phyloP scores from a whole-genome alignment of 2,888 invertebrate genomes.

The Drosophila cognata region DNA sequence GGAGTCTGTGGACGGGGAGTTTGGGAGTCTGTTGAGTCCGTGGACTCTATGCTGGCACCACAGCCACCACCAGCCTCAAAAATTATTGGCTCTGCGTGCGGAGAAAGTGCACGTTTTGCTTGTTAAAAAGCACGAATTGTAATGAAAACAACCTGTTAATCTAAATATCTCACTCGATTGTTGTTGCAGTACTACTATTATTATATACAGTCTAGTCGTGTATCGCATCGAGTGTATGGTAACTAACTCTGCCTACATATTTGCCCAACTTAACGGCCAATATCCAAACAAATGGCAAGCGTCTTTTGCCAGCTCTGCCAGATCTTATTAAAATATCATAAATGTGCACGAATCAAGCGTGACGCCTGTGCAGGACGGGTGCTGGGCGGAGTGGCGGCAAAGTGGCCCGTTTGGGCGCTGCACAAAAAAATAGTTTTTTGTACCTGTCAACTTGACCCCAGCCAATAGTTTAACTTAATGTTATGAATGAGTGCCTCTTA shows the following conservation, averaged over 20 bases:
- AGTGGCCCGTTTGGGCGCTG: slow-evolving; percentile 5
- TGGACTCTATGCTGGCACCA: not conserved
- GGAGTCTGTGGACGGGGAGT: slow-evolving; percentile 43
- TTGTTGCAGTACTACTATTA: slow-evolving; percentile 73
- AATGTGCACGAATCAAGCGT: slow-evolving; percentile 72
- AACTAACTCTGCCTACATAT: slow-evolving; percentile 66
- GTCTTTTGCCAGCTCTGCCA: slow-evolving; percentile 49
- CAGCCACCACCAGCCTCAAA: slow-evolving; percentile 40
- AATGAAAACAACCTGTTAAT: slow-evolving; percentile 84
- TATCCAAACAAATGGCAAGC: slow-evolving; percentile 67
- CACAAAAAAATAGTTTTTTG: slow-evolving; percentile 63
- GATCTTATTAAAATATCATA: slow-evolving; percentile 83
- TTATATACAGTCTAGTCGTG: slow-evolving; percentile 81
- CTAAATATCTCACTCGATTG: slow-evolving; percentile 84
- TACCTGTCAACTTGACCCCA: slow-evolving; percentile 79
- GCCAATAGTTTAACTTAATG: slow-evolving; percentile 66
- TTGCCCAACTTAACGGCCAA: slow-evolving; percentile 61
- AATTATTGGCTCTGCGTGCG: slow-evolving; percentile 84
- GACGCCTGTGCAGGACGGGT: slow-evolving; percentile 20
- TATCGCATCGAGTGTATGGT: slow-evolving; percentile 54
- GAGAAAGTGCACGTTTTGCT: slow-evolving; percentile 84
- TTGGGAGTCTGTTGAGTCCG: slow-evolving; percentile 5
- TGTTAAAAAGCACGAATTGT: slow-evolving; percentile 83
- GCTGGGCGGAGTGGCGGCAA: not conserved
- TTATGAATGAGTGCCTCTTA: slow-evolving; percentile 48